Conservation (phyloP, 2,888 invertebrate species). For the Heliconius cydno region DNA sequence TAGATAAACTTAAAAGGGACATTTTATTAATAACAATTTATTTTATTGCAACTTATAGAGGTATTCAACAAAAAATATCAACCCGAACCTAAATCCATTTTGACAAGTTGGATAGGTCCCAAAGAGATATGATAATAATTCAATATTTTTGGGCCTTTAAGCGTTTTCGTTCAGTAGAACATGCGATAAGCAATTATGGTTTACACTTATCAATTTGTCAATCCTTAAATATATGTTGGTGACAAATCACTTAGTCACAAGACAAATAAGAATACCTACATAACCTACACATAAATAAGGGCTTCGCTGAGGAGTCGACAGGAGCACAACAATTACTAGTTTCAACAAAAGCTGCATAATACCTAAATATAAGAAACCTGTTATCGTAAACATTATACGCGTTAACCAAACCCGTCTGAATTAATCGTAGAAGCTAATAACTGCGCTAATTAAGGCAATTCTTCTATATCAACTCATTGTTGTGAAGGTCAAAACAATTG, state of each 20-base stretch:
- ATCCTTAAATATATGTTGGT: constrained; percentile 21
- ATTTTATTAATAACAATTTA: too few relatives aligned
- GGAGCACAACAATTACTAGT: neutral
- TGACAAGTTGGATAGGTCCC: neutral
- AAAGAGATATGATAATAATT: too few relatives aligned
- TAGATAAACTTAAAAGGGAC: too few relatives aligned
- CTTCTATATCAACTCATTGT: constrained; percentile 69
- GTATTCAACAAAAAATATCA: neutral
- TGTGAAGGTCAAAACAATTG: constrained; percentile 54
- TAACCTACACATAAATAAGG: neutral
- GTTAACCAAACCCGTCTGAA: constrained; percentile 17
- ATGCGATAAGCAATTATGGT: constrained; percentile 10
- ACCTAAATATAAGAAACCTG: neutral
- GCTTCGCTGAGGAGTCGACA: neutral
- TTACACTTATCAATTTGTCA: constrained; percentile 4
- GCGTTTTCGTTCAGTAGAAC: neutral
- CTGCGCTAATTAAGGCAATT: constrained; percentile 69
- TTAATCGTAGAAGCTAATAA: constrained; percentile 51
- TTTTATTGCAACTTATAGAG: too few relatives aligned
- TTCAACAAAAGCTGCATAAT: neutral
- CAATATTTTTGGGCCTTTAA: too few relatives aligned
- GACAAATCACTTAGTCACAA: constrained; percentile 33
- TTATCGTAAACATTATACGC: neutral
- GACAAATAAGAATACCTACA: constrained; percentile 27
- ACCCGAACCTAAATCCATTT: neutral